Evolutionary conservation across 2,797 vertebrate species (phyloP), one percentile per base, ranked within the genome.

Genomic region (Alcedo atthis): DNA sequence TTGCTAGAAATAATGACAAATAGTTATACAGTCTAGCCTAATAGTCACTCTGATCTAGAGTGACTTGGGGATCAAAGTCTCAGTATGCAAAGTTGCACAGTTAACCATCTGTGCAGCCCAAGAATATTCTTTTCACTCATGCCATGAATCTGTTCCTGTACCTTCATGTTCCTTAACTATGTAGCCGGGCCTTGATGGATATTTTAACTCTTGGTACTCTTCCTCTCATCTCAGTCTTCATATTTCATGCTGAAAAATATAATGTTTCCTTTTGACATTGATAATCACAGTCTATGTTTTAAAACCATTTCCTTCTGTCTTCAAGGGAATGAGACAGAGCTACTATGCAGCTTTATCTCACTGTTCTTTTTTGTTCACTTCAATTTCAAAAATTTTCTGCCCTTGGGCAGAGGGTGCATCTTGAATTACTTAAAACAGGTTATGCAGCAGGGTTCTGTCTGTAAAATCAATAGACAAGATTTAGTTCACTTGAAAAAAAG

Each of bases 331-430:
- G 37, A 40, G 14, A 15, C 37, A 40, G 45, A 92, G 37, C 40
- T 30, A 49, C 26, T 10, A 2, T 62, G 35, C 54, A 87, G 35
- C 32, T 93, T 82, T 87, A 78, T 63, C 48, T 70, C 62, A 19
- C 30, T 17, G 5, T 55, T 32, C 30, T 85, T 85, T 83, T 73
- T 76, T 48, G 59, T 66, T 83, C 43, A 32, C 24, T 90, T 80
- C 21, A 82, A 87, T 81, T 94, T 71, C 37, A 76, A 91, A 91
- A 61, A n/a, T 22, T 53, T 87, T 91, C n/a, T 88, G 80, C 83
- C 89, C 45, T 89, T 67, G n/a, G 62, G 80, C 55, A 57, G 21
- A 28, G 79, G 26, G 48, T 85, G 74, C 67, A 54, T 81, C 82
- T 74, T 79, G 63, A 95, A 81, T 73, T 85, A 51, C 79, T 91